phyloP scores from a whole-genome alignment of 2,888 invertebrate genomes.

The Ypsolopha sequella region DNA sequence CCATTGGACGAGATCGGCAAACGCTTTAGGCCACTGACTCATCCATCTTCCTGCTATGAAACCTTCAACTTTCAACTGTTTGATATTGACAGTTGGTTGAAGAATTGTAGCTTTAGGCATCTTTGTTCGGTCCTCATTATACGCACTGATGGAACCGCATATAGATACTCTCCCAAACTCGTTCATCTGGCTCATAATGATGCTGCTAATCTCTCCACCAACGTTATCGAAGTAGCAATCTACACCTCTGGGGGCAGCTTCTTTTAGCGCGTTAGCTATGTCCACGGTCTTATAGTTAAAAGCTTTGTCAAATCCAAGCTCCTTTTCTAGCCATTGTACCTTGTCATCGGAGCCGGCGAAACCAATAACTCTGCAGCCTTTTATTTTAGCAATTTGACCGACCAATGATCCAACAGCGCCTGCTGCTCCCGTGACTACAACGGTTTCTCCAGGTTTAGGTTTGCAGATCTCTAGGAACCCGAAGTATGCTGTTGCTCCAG shows the following conservation, averaged over 20 bases:
- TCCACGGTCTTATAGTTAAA: slow-evolving; percentile 80
- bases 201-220: slow-evolving; percentile 70
- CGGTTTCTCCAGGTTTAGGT: slow-evolving; percentile 73
- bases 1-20: slow-evolving; percentile 63
- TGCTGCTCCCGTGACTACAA: slow-evolving; percentile 74
- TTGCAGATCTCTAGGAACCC: slow-evolving; percentile 72
- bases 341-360: slow-evolving; percentile 80
- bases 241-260: slow-evolving; percentile 76
- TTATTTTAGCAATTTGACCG: slow-evolving; percentile 77
- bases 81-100: slow-evolving; percentile 53
- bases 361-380: slow-evolving; percentile 74
- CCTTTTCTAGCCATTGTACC: slow-evolving; percentile 74
- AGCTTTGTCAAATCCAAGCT: slow-evolving; percentile 76
- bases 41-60: slow-evolving; percentile 55
- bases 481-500: slow-evolving; percentile 76
- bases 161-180: slow-evolving; percentile 30
- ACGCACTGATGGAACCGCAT: slow-evolving; percentile 9
- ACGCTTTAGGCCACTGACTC: slow-evolving; percentile 60
- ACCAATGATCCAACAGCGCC: slow-evolving; percentile 77
- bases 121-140: slow-evolving; percentile 8
- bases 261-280: slow-evolving; percentile 62
- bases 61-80: slow-evolving; percentile 70
- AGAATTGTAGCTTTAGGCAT: slow-evolving; percentile 24
- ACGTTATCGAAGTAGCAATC: slow-evolving; percentile 86
- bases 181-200: slow-evolving; percentile 68